A percentile compares a stretch with the other conserved stretches of the same genome.
phyloP scores from a whole-genome alignment of 2,797 vertebrate genomes.

The Phyllotis vaccarum region DNA sequence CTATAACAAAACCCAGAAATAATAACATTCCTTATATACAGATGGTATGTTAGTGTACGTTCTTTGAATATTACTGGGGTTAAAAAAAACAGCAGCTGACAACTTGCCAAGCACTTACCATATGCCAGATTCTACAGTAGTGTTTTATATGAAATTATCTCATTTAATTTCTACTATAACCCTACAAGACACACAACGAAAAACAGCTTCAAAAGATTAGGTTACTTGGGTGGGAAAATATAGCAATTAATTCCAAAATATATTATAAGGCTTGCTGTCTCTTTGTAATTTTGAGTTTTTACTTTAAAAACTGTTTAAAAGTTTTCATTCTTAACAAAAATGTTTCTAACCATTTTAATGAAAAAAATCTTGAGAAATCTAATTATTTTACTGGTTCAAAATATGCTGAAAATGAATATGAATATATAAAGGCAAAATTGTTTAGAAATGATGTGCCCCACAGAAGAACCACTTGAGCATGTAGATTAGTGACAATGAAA shows the following conservation, averaged over 20 bases:
- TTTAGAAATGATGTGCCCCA: constrained; percentile 24
- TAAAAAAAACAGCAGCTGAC: not conserved
- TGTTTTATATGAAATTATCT: not conserved
- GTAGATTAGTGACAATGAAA: not conserved
- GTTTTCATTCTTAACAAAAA: constrained; percentile 29
- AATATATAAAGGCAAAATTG: not conserved
- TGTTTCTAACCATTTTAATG: constrained; percentile 18
- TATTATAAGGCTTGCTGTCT: not conserved
- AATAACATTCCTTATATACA: not conserved
- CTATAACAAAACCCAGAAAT: not conserved
- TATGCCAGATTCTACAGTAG: not conserved
- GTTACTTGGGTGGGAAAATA: not conserved
- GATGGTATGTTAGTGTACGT: not conserved
- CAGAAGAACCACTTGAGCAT: not conserved
- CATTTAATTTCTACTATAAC: not conserved
- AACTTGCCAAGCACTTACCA: not conserved
- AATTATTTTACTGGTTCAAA: constrained; percentile 35
- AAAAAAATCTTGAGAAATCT: constrained; percentile 37
- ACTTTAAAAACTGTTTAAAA: not conserved
- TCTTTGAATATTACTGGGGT: not conserved
- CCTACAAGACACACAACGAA: not conserved
- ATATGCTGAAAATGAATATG: constrained; percentile 38
- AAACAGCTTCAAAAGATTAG: not conserved
- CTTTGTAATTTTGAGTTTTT: not conserved
- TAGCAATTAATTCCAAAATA: not conserved